Base-by-base conservation (phyloP, 2,113 vertebrate genomes). In the Pomatostomus ruficeps region DNA sequence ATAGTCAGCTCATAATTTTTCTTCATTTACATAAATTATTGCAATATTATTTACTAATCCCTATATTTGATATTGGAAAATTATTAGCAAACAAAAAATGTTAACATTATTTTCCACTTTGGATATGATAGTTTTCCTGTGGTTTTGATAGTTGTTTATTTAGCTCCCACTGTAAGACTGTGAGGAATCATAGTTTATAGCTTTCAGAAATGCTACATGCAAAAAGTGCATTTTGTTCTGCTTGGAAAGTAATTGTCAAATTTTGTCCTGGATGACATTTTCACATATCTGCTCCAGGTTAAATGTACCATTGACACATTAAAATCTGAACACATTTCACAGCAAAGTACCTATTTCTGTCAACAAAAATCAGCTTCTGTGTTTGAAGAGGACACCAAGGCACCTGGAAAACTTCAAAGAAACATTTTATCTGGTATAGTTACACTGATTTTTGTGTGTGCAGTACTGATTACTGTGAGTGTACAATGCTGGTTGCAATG, bases 211-310 rank as follows among this genome's bases (percentile, higher is more conserved):
- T 9, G 17, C 88, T 81, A 77, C 20, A 80, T 63, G 43, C 31
- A 88, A 93, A 93, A 90, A 71, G 14, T 73, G 28, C 75, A 74
- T 85, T 94, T 91, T 83, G 43, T 88, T 94, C 93, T 93, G 72
- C 89, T 88, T 94, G 59, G 55, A 80, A 89, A 70, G 40, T 38
- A 89, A 88, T 93, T 89, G 85, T 89, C 42, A 75, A 91, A 61
- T 89, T 91, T 88, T 42, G 31, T 94, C 58, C 82, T 71, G 65
- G 67, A 80, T 93, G 91, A 94, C 93, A 97, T 97, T 97, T 96
- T 88, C 88, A 84, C n/a, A 57, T 91, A 80, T 74, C 96, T 95
- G 82, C 94, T 95, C 36, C 67, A 90, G 88, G 85, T 88, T 93
- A 94, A 90, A 90, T 88, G 67, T 95, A 85, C 58, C 43, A 13